A percentile compares a stretch with the other conserved stretches of the same genome.
These are phyloP conservation scores for Ailuropoda melanoleuca DNA, from an alignment of 2,113 vertebrate genomes.

Conservation along the genomic window DNA sequence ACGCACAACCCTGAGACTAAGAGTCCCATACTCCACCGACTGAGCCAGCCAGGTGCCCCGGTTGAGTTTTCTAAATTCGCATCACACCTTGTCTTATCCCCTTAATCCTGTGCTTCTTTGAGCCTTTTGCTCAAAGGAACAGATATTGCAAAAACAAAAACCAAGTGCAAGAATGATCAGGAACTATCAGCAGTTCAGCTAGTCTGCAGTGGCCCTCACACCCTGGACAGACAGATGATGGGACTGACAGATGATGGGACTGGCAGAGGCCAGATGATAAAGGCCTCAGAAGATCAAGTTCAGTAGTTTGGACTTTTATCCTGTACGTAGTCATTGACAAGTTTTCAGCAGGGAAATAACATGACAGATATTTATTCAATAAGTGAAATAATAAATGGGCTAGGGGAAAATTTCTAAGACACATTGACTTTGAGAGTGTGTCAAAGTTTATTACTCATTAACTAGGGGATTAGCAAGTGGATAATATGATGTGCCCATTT, in stretches of 20 bases:
- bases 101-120: not conserved
- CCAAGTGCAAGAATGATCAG: not conserved
- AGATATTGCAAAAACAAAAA: not conserved
- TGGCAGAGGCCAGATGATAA: not conserved
- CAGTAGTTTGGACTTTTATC: not conserved
- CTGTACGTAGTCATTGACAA: not conserved
- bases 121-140: constrained; percentile 4
- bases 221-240: not conserved
- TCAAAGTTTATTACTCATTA: constrained; percentile 16
- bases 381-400: constrained; percentile 1
- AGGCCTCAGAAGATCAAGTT: not conserved
- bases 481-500: not conserved
- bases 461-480: not conserved
- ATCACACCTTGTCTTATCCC: not conserved
- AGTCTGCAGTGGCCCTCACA: not conserved
- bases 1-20: not conserved
- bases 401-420: constrained; percentile 5
- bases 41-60: not conserved
- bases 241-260: not conserved
- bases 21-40: not conserved
- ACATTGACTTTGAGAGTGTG: not conserved
- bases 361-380: constrained; percentile 22
- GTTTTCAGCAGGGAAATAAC: constrained; percentile 13
- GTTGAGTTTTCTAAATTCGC: not conserved
- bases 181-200: not conserved